Base-by-base conservation (phyloP, 1,140 invertebrate genomes). In the Charaxes varanes region DNA sequence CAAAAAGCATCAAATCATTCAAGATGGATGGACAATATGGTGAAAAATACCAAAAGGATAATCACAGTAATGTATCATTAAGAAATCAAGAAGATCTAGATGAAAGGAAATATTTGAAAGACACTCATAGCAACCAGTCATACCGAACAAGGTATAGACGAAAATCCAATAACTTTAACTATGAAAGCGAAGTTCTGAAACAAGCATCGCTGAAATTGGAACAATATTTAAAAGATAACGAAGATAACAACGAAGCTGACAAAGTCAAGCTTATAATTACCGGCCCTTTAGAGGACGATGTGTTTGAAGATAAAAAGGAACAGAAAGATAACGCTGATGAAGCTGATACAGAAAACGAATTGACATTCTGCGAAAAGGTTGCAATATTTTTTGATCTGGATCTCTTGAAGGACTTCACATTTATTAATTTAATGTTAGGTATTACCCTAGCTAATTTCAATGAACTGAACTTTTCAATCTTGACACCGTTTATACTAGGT, bases 401-500 rank as follows among this genome's bases (percentile, higher is more conserved):
- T 60, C 68, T 92, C 8, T 55, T 92, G 26, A 84, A 86, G 48
- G 90, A 92, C 63, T 86, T 86, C 3, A 86, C 88, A 3, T 92
- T 88, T 42, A 85, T 91, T 1, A 91, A 90, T 56, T 79, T 92
- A 8, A 88, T 91, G 68, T 53, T 90, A 13, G 90, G 91, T 0
- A 82, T 92, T 36, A 90, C 89, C 1, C 70, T 91, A 4, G 89
- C 90, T 1, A 87, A 88, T 50, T 90, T 91, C 44, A 87, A 87
- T 2, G 91, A 92, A 68, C 61, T 91, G 1, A 91, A 91, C 62
- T 92, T 92, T 64, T 88, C 90, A 0, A 77, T 91, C 2, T 65
- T 92, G 15, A 90, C 89, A 1, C 90, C 90, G 2, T 90, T 92
- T 28, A 90, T 92, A 32, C 60, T 92, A 17, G 77, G 68, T 1